Evolutionary conservation across 2,113 vertebrate genomes (phyloP), one percentile per base, ranked within the genome.

Genomic region (Platysternon megacephalum): DNA sequence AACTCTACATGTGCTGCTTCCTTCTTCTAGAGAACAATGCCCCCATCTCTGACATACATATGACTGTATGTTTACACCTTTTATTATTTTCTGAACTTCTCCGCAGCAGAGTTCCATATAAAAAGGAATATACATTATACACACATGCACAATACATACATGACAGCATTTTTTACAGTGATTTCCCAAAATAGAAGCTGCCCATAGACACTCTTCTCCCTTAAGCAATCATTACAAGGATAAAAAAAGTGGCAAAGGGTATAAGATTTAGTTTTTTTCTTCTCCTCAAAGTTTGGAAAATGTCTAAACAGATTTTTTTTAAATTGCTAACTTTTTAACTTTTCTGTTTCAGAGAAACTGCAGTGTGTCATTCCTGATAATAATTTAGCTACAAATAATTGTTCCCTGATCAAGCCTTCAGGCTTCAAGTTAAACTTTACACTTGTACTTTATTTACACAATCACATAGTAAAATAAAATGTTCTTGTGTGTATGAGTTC

Each of bases 391-490:
- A 39, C 14, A 72, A 80, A 88, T 1, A 86, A 55, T 1, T 74
- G 3, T 51, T 93, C 56, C 24, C 16, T 52, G 16, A 5, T 85
- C 49, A 85, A 91, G 4, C 4, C 74, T 42, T 74, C 46, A 72
- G 16, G 6, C 5, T 93, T 87, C 61, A 26, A 74, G 79, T 42
- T 93, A 19, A 91, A 79, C 14, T 79, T 93, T 81, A 26, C 92
- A 44, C 7, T 74, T 85, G 4, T 28, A 53, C 2, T 93, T 90
- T 74, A 83, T 81, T 92, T 90, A 79, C 85, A 85, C 80, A 90
- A 5, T 2, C 13, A 53, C n/a, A 74, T 49, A 61, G 16, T 16
- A 90, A 84, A 55, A 82, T 11, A 84, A 87, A 82, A n/a, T 53
- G 88, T 92, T 65, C 42, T 46, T 44, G 0, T 78, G 39, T 65